Base-by-base conservation (phyloP, 2,113 vertebrate species). In the Aspidoscelis tigris region DNA sequence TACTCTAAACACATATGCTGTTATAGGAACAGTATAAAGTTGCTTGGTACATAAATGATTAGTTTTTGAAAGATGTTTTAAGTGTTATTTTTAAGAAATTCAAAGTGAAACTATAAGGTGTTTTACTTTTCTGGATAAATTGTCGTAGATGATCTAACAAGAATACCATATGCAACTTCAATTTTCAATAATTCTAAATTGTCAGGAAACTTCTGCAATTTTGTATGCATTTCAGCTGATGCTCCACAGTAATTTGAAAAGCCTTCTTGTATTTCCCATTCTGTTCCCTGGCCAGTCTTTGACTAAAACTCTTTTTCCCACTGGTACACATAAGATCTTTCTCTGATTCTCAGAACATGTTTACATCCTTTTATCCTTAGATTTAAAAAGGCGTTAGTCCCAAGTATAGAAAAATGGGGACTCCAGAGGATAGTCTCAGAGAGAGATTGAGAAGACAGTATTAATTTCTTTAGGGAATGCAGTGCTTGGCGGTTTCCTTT, bases 401-500 rank as follows among this genome's bases (percentile, higher is more conserved):
- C 24, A 78, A 71, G 65, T 64, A 47, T 14, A 22, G 4, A 66
- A 21, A 53, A 79, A 20, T 73, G 73, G 65, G 43, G 66, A 14
- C 55, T 79, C 55, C 20, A 73, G 43, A n/a, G 43, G 68, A 73
- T 73, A 73, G 39, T 3, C 16, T 21, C 79, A 24, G 5, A 10
- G 82, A 50, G 20, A 47, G 55, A 73, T 79, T 72, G 10, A 26
- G 3, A 50, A 73, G 79, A 70, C 33, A 73, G 47, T 21, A 78
- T 44, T 44, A 24, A 2, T 1, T 5, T 79, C 68, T 53, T 72
- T 4, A 39, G 69, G 55, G 58, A 61, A 26, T 73, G 7, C 33
- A 41, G 55, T 79, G 79, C 22, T 39, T 73, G 26, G 5, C 39
- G 50, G 41, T 84, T 72, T 78, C 41, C 83, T 84, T 73, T 79